Evolutionary conservation across 1,140 invertebrate genomes (phyloP).

Genomic region (Brachionus angularis): DNA sequence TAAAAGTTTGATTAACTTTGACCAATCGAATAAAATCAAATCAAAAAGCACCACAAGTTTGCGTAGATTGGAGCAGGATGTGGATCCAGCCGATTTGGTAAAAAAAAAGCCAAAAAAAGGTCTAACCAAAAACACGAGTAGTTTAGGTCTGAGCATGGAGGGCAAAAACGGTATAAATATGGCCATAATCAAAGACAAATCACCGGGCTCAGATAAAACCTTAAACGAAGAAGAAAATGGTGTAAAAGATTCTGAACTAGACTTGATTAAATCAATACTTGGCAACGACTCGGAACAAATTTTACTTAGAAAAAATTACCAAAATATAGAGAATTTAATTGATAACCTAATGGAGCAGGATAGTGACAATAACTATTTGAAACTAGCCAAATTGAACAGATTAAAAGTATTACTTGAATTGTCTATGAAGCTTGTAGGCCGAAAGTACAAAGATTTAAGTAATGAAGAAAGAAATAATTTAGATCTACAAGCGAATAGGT

Average conservation of each 20-base stretch:
- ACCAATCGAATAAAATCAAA: too few species aligned
- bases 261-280: too few species aligned
- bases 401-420: constrained; percentile 41
- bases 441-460: constrained; percentile 37
- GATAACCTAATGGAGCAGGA: background rate
- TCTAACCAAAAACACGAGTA: constrained; percentile 5
- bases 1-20: too few species aligned
- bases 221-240: background rate
- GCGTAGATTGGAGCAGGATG: too few species aligned
- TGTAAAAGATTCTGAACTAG: background rate
- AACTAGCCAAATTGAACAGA: constrained; percentile 13
- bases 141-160: constrained; percentile 27
- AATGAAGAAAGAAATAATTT: constrained; percentile 14
- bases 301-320: constrained; percentile 34
- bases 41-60: too few species aligned
- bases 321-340: constrained; percentile 34
- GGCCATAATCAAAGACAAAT: constrained; percentile 34
- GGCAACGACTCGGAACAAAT: background rate
- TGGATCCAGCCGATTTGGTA: too few species aligned
- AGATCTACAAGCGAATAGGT: constrained; percentile 30
- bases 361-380: constrained; percentile 18
- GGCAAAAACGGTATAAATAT: constrained; percentile 34
- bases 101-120: too few species aligned
- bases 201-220: background rate
- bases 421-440: constrained; percentile 31